These are phyloP conservation scores for Porites lutea DNA, from an alignment of 64 coral and sea anemone species.

Conservation along the genomic window DNA sequence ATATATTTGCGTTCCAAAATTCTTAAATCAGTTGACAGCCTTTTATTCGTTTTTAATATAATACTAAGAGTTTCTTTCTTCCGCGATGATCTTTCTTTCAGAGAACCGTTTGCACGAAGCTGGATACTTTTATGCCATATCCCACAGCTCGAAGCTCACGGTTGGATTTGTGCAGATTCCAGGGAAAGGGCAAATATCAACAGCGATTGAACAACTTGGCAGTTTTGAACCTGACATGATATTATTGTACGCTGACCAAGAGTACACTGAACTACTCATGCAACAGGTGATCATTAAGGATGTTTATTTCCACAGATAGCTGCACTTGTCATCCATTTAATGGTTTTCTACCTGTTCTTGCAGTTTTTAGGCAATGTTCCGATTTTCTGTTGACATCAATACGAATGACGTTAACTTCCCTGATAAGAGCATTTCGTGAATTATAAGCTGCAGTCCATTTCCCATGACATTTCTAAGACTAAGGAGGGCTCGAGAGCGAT, in stretches of 20 bases:
- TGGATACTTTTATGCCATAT: conserved; percentile 11
- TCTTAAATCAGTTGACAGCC: not conserved
- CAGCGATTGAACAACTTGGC: not conserved
- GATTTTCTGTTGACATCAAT: too few species aligned
- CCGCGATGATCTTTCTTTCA: not conserved
- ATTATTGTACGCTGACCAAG: not conserved
- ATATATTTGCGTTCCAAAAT: not conserved
- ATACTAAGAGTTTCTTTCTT: not conserved
- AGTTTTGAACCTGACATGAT: not conserved
- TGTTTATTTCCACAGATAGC: too few species aligned
- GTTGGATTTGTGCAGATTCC: not conserved
- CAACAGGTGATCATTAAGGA: conserved; percentile 3
- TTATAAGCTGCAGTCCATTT: too few species aligned
- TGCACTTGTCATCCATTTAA: too few species aligned
- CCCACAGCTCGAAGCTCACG: not conserved
- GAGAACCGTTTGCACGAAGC: not conserved
- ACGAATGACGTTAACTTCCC: too few species aligned
- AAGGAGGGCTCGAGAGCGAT: too few species aligned
- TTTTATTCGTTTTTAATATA: not conserved
- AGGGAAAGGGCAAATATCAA: not conserved
- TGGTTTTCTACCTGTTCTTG: too few species aligned
- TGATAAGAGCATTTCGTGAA: too few species aligned
- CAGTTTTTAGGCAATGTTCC: too few species aligned
- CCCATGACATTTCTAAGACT: too few species aligned
- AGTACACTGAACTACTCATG: not conserved